Percentiles rank a stretch among this genome's conserved stretches.
Conservation (phyloP, 2,888 invertebrate species). For the Lottia gigantea region DNA sequence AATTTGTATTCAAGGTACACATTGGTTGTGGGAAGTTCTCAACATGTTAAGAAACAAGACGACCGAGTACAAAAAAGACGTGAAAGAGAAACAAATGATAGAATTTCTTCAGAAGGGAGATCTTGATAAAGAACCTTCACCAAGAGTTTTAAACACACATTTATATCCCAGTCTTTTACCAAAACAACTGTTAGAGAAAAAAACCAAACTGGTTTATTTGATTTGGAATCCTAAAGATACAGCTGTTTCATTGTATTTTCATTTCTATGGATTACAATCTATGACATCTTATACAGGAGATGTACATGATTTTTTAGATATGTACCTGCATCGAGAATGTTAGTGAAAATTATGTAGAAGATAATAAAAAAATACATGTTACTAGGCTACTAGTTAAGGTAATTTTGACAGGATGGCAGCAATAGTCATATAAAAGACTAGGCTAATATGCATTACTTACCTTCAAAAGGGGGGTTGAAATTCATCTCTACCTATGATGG, state of each 20-base stretch:
- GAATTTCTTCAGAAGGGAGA: conserved; percentile 20
- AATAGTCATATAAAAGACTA: too few species aligned
- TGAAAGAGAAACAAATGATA: conserved; percentile 22
- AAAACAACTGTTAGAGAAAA: conserved; percentile 25
- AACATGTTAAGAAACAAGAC: conserved; percentile 24
- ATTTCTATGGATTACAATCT: conserved; percentile 13
- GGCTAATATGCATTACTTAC: too few species aligned
- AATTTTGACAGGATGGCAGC: too few species aligned
- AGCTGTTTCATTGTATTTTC: conserved; percentile 31
- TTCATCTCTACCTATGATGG: too few species aligned
- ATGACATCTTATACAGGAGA: conserved; percentile 30
- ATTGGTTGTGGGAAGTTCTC: conserved; percentile 34
- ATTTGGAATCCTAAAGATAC: conserved; percentile 33
- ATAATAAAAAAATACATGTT: too few species aligned
- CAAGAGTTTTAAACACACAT: conserved; percentile 32
- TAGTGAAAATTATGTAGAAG: conserved; percentile 12
- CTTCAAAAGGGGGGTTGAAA: too few species aligned
- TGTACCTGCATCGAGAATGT: conserved; percentile 35
- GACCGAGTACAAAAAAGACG: conserved; percentile 13
- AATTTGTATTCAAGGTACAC: conserved; percentile 32
- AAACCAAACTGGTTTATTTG: conserved; percentile 29
- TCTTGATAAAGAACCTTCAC: conserved; percentile 17
- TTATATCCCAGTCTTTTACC: conserved; percentile 26
- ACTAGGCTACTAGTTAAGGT: too few species aligned
- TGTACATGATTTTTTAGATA: conserved; percentile 32